These are phyloP conservation scores for Anticlea derivata DNA, from an alignment of 2,888 invertebrate genomes.

Conservation along the genomic window DNA sequence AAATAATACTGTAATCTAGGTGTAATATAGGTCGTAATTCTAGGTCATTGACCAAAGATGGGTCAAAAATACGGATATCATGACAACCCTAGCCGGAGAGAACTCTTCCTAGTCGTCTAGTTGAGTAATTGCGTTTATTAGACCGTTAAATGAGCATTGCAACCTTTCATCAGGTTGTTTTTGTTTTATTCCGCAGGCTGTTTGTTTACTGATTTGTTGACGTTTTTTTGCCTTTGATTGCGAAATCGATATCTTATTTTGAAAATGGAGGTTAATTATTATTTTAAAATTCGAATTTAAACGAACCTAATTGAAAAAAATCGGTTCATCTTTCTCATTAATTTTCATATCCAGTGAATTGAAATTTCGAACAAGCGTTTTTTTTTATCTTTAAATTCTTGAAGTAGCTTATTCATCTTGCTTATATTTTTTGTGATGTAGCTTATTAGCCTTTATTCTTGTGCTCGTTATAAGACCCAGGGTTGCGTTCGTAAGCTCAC, in stretches of 20 bases:
- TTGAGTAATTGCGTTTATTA: conserved; percentile 76
- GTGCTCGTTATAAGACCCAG: conserved; percentile 47
- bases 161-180: conserved; percentile 71
- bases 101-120: conserved; percentile 56
- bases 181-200: conserved; percentile 42
- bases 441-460: conserved; percentile 39
- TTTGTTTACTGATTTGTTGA: conserved; percentile 46
- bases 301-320: neutral
- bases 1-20: too few species aligned
- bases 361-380: conserved; percentile 20
- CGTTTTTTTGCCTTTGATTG: conserved; percentile 23
- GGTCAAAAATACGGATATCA: too few species aligned
- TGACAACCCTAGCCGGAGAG: conserved; percentile 36
- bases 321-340: neutral
- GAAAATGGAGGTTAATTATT: conserved; percentile 19
- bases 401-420: too few species aligned
- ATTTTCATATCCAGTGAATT: conserved; percentile 3
- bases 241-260: conserved; percentile 30
- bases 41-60: too few species aligned
- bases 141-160: conserved; percentile 78
- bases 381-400: too few species aligned
- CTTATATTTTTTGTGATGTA: neutral
- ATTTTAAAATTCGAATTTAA: conserved; percentile 20
- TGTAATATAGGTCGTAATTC: too few species aligned
- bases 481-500: conserved; percentile 51